These are phyloP conservation scores for Drosophila antonietae DNA, from an alignment of 2,888 invertebrate species.

Conservation along the genomic window DNA sequence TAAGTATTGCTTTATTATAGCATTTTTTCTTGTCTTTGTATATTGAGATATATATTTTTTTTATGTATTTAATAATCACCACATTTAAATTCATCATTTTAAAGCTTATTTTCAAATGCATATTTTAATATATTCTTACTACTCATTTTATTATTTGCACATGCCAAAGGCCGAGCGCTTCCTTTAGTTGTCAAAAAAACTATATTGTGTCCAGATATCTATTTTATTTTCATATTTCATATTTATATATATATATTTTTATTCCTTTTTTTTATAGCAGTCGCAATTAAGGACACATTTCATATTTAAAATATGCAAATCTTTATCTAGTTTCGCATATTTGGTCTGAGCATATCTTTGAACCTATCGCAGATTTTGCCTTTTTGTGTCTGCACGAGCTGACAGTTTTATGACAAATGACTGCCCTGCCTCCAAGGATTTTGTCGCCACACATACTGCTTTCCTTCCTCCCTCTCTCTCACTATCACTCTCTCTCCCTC, in stretches of 20 bases:
- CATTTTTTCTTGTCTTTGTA: too few species aligned
- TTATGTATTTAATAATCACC: too few species aligned
- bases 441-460: neutral
- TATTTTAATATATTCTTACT: too few species aligned
- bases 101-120: too few species aligned
- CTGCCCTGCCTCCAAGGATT: slow-evolving; percentile 23
- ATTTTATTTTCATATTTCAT: neutral
- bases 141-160: neutral
- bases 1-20: too few species aligned
- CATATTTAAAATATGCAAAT: slow-evolving; percentile 50
- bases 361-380: slow-evolving; percentile 58
- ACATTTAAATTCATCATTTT: too few species aligned
- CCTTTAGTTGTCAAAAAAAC: neutral
- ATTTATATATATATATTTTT: neutral
- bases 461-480: neutral
- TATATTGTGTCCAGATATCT: neutral
- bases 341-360: slow-evolving; percentile 48
- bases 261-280: slow-evolving; percentile 14
- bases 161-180: neutral
- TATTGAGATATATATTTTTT: too few species aligned
- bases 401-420: slow-evolving; percentile 72
- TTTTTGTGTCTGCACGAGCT: slow-evolving; percentile 52
- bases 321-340: slow-evolving; percentile 30
- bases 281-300: slow-evolving; percentile 33
- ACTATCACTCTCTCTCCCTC: too few species aligned